Percentiles rank a stretch among this genome's conserved stretches.
Conservation (phyloP, 1,140 invertebrate genomes). For the Drosophila bifasciata region DNA sequence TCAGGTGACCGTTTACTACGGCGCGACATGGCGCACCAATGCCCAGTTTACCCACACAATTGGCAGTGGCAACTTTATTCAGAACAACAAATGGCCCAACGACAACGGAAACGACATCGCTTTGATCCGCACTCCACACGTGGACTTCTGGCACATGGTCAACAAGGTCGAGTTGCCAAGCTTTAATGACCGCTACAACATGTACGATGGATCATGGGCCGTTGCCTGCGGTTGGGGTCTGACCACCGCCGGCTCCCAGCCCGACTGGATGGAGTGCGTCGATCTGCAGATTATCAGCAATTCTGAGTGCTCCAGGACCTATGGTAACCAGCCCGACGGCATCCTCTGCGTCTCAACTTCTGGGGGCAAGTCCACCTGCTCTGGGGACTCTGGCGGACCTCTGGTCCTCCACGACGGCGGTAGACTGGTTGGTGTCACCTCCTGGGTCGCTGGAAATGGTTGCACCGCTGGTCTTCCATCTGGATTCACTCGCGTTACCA, state of each 20-base stretch:
- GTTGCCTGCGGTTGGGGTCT: constrained; percentile 48
- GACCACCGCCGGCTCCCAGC: constrained; percentile 15
- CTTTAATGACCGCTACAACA: constrained; percentile 21
- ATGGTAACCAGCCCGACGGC: constrained; percentile 35
- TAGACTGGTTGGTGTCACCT: constrained; percentile 85
- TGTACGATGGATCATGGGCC: constrained; percentile 23
- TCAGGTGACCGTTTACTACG: constrained; percentile 51
- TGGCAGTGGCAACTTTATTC: constrained; percentile 11
- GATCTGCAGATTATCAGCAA: constrained; percentile 53
- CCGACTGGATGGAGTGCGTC: constrained; percentile 54
- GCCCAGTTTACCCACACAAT: constrained; percentile 54
- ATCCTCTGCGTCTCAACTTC: constrained; percentile 58
- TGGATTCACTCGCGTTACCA: constrained; percentile 65
- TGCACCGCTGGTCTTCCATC: constrained; percentile 76
- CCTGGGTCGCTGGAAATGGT: constrained; percentile 46
- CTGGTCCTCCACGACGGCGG: constrained; percentile 82
- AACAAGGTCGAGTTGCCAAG: constrained; percentile 46
- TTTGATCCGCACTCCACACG: constrained; percentile 30
- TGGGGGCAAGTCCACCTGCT: constrained; percentile 62
- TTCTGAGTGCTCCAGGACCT: constrained; percentile 56
- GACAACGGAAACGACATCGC: constrained; percentile 43
- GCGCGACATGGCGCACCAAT: constrained; percentile 49
- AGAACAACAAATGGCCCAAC: constrained; percentile 23
- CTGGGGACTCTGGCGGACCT: constrained; percentile 86
- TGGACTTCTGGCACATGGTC: constrained; percentile 32